Base-by-base conservation (phyloP, 2,113 vertebrate genomes). In the Takifugu bimaculatus region DNA sequence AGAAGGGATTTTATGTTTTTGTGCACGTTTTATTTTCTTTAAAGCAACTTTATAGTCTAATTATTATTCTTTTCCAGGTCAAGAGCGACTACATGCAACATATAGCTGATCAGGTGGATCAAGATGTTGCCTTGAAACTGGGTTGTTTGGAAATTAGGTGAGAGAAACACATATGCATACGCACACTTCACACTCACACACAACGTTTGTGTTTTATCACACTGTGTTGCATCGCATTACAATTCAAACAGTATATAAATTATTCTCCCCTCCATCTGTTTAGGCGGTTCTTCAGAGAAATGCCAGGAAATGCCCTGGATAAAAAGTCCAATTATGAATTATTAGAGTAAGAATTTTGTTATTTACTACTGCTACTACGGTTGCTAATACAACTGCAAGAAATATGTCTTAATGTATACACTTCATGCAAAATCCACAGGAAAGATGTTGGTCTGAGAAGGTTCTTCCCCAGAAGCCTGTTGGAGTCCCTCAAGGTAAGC, bases 281-380 rank as follows among this genome's bases (percentile, higher is more conserved):
- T 62, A 99, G 97, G 93, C 92, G 97, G 65, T 98, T 95, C 11
- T 99, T 99, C 75, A 92, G 93, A 85, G 96, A 99, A 85, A 97
- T 99, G 97, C 92, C 94, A 49, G 96, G 94, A 72, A 99, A 98
- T 6, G 96, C 97, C 0, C 88, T 99, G 48, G 97, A 99, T 75
- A 99, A 99, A 92, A 99, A 99, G 85, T 99, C 97, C 5, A 99
- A 99, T 90, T 99, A 98, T 68, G 97, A 99, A 88, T 92, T 99
- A 44, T 85, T 99, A 81, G 97, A 99, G 97, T 99, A 91, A 97
- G 94, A 94, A 39, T 48, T 5, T 9, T 53, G 47, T 26, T 14
- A 28, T 60, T 71, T 68, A 1, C 0, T 42, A 4, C 26, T 14
- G 45, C 14, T n/a, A 14, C 15, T n/a, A 7, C 15, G 14, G 45